Conservation (phyloP, 2,113 vertebrate genomes). For the Fregetta grallaria region DNA sequence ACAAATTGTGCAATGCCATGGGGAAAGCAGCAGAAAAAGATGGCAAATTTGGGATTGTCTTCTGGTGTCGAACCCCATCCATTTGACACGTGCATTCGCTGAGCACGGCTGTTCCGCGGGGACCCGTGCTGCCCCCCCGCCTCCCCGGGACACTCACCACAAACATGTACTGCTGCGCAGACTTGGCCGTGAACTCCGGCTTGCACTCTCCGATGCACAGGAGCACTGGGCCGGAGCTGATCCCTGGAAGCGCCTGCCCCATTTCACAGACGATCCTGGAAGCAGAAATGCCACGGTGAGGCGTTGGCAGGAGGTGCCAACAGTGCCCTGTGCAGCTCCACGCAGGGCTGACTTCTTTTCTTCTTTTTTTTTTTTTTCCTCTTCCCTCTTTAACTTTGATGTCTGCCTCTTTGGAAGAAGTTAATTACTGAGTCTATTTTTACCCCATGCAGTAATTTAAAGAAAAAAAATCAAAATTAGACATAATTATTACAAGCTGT, state of each 20-base stretch:
- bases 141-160: conserved; percentile 80
- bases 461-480: conserved; percentile 61
- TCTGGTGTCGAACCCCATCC: background rate
- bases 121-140: rapidly evolving
- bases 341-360: background rate
- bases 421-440: conserved; percentile 65
- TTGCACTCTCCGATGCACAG: conserved; percentile 94
- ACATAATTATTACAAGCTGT: conserved; percentile 71
- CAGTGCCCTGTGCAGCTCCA: background rate
- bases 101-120: rapidly evolving
- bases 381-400: background rate
- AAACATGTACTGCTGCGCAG: conserved; percentile 88
- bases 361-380: rapidly evolving
- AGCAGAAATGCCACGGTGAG: conserved; percentile 13
- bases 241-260: conserved; percentile 80
- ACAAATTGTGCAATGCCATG: rapidly evolving
- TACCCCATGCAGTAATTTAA: conserved; percentile 47
- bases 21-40: background rate
- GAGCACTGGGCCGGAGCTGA: conserved; percentile 85
- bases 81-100: rapidly evolving
- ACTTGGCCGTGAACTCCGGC: conserved; percentile 90
- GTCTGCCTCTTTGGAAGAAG: conserved; percentile 52
- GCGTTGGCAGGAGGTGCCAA: background rate
- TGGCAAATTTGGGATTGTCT: rapidly evolving
- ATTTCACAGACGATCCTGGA: conserved; percentile 97